Conservation (phyloP, 2,797 vertebrate species). For the Lutjanus campechanus region DNA sequence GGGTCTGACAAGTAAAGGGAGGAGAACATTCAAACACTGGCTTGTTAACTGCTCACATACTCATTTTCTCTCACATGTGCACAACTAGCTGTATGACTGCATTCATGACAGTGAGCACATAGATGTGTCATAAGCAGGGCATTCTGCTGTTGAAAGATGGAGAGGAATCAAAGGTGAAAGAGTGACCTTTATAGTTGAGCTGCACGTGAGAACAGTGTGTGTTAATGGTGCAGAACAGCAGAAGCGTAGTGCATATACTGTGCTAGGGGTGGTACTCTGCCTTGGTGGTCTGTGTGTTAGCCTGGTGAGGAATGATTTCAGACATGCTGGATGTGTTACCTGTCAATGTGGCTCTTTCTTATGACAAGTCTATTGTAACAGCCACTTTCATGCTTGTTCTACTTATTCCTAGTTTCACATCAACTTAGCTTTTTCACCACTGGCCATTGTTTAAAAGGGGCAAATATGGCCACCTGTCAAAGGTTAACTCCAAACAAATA, state of each 20-base stretch:
- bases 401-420: neutral
- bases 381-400: conserved; percentile 6
- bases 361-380: neutral
- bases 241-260: conserved; percentile 8
- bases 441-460: neutral
- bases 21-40: conserved; percentile 53
- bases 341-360: conserved; percentile 45
- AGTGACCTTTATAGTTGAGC: conserved; percentile 70
- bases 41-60: conserved; percentile 43
- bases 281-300: conserved; percentile 65
- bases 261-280: conserved; percentile 32
- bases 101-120: neutral
- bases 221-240: conserved; percentile 77
- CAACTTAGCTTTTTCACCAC: neutral
- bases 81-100: neutral
- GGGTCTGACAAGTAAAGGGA: conserved; percentile 62
- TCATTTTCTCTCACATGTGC: conserved; percentile 19
- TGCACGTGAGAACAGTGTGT: conserved; percentile 52
- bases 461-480: no score
- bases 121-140: conserved; percentile 6
- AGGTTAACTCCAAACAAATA: no score
- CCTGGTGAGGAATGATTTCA: conserved; percentile 45
- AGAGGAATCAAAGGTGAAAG: conserved; percentile 46
- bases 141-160: conserved; percentile 61
- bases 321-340: conserved; percentile 46